Conservation (phyloP, 2,113 vertebrate genomes). For the Mirounga angustirostris region DNA sequence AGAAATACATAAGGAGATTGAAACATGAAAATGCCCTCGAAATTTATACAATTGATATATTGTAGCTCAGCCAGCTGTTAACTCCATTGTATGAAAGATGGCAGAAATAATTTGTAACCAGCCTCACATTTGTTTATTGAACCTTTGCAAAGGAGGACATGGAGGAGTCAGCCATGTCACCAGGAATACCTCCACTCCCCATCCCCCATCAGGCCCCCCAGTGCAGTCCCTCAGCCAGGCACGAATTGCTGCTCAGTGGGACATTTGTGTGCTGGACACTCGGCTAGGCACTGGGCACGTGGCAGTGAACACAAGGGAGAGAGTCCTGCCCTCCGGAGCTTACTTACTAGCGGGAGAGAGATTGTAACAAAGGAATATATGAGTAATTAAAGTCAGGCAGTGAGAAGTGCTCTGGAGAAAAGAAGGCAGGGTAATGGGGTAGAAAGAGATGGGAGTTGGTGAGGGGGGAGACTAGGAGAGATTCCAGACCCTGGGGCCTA, state of each 20-base stretch:
- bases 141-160: constrained; percentile 83
- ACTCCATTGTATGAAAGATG: constrained; percentile 83
- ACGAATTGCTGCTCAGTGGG: neutral
- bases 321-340: neutral
- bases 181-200: neutral
- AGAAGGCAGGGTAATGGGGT: neutral
- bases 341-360: neutral
- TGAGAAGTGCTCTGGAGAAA: neutral
- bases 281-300: neutral
- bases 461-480: neutral
- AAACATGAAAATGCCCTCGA: constrained; percentile 89
- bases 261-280: neutral
- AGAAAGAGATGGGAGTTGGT: neutral
- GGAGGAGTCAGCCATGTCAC: constrained; percentile 60
- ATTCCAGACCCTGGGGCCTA: neutral
- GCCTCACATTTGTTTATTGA: constrained; percentile 84
- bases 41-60: constrained; percentile 89
- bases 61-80: constrained; percentile 89
- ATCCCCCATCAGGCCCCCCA: neutral
- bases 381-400: neutral
- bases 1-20: constrained; percentile 90
- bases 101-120: constrained; percentile 87
- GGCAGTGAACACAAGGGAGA: neutral
- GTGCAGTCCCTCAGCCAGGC: neutral
- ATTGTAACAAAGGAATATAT: neutral